Conservation (phyloP, 2,888 invertebrate genomes). For the Sesamia inferens region DNA sequence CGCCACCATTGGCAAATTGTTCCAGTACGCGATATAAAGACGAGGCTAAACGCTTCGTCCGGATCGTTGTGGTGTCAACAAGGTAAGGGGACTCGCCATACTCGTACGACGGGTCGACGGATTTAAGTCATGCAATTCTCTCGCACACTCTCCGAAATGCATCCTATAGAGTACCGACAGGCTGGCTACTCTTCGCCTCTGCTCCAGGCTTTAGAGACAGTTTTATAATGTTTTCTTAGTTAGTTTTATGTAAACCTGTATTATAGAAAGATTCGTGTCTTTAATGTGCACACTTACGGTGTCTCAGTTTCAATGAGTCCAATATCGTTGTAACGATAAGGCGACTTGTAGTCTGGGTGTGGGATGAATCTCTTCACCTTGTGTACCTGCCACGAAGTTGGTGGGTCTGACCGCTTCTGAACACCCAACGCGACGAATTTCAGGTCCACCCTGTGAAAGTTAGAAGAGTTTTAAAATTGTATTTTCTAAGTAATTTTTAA, state of each 20-base stretch:
- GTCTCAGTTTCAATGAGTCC: slow-evolving; percentile 66
- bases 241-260: not conserved
- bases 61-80: no score
- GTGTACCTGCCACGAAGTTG: slow-evolving; percentile 18
- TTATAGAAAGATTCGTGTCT: not conserved
- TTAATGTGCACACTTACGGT: slow-evolving; percentile 58
- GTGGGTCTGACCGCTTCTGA: slow-evolving; percentile 3
- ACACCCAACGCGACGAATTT: slow-evolving; percentile 44
- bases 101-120: no score
- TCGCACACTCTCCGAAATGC: no score
- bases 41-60: no score
- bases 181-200: no score
- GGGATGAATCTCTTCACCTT: slow-evolving; percentile 41
- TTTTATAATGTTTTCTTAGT: no score
- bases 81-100: no score
- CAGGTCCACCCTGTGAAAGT: not conserved
- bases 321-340: slow-evolving; percentile 69
- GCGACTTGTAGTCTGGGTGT: slow-evolving; percentile 64
- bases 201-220: no score
- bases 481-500: not conserved
- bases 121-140: no score
- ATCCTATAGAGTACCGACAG: no score
- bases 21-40: no score
- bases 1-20: no score
- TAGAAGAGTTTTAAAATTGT: not conserved